Percentiles rank a stretch among this genome's conserved stretches.
Conservation (phyloP, 2,888 invertebrate genomes). For the Elegia similella region DNA sequence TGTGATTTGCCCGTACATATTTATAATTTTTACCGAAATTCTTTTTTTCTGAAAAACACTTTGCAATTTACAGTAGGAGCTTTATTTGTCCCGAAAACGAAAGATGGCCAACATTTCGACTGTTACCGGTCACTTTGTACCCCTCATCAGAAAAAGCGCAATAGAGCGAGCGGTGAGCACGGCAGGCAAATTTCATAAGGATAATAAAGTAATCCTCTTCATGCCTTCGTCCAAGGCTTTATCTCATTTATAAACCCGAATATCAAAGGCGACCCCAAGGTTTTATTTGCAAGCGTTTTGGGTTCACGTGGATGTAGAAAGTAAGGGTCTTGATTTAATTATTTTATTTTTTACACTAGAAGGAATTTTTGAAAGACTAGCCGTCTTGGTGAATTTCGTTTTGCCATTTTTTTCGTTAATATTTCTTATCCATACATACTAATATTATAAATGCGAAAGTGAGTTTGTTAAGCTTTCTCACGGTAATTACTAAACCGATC, state of each 20-base stretch:
- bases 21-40: too few species aligned
- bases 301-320: neutral
- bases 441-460: too few species aligned
- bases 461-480: too few species aligned
- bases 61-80: neutral
- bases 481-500: too few species aligned
- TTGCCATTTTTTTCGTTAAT: too few species aligned
- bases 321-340: neutral
- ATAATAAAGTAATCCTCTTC: slow-evolving; percentile 49
- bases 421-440: too few species aligned
- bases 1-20: too few species aligned
- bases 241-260: slow-evolving; percentile 37
- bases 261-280: slow-evolving; percentile 31
- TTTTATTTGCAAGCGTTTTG: slow-evolving; percentile 26
- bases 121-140: neutral
- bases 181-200: slow-evolving; percentile 38
- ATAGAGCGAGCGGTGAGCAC: neutral
- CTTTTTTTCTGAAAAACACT: too few species aligned
- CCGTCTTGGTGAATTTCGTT: neutral
- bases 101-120: neutral
- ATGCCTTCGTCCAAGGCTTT: slow-evolving; percentile 26
- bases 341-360: neutral
- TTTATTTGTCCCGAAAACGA: neutral
- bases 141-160: neutral
- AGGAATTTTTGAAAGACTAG: neutral